Base-by-base conservation (phyloP, 1,140 invertebrate genomes). In the Coptotermes formosanus region DNA sequence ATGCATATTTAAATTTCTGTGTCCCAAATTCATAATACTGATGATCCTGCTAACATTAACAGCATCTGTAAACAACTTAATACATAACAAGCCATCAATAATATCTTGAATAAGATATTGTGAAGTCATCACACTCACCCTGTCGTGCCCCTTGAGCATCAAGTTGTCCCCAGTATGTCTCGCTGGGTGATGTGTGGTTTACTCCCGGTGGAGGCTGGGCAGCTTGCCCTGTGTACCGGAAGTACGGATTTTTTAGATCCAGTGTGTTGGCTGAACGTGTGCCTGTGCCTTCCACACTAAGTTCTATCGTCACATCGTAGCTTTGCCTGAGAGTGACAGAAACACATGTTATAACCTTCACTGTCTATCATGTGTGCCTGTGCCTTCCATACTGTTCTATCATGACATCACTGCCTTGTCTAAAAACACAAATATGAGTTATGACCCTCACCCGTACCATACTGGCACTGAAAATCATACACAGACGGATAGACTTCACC, bases 241-340 rank as follows among this genome's bases (percentile, higher is more conserved):
- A 99, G 93, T 99, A 99, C 16, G 99, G 99, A 93, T 99, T 99
- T 92, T 99, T 99, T 88, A 99, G 92, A 92, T 99, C 99, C 89
- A 99, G 92, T 43, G 96, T 97, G 90, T 99, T 99, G 86, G 93
- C 95, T 82, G 96, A 97, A 87, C 91, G 91, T 69, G 94, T 94
- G 88, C 95, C 94, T 25, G 97, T 97, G 55, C 97, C 98, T 91
- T 99, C 97, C 59, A 99, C 93, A 87, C 94, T 94, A 86, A 99
- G 90, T 88, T 98, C 97, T 91, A 99, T 99, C 30, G 98, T 98
- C n/a, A 99, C 98, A 92, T 99, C 98, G 90, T 99, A 99, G 89
- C 98, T 99, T 93, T 99, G 98, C 91, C 96, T 94, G 89, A 83
- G 92, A 91, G 86, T 81, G n/a, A 21, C 14, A 21, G 1, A 55